These are phyloP conservation scores for Netelia virgata DNA, from an alignment of 2,888 invertebrate genomes.

Conservation along the genomic window DNA sequence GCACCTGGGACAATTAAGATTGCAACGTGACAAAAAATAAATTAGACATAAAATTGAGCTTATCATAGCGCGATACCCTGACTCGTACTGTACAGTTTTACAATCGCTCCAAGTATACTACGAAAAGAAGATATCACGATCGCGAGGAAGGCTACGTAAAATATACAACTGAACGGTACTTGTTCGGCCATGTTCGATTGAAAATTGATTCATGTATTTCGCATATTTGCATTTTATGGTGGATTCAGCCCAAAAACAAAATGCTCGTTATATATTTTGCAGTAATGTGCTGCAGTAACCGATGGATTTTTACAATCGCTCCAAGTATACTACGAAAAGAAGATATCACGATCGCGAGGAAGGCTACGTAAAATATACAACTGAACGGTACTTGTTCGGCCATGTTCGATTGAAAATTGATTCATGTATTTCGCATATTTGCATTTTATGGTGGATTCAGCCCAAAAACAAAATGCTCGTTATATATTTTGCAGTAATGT, in stretches of 20 bases:
- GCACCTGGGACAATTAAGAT: slow-evolving; percentile 70
- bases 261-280: slow-evolving; percentile 23
- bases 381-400: slow-evolving; percentile 17
- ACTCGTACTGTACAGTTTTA: slow-evolving; percentile 68
- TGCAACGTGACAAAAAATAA: slow-evolving; percentile 65
- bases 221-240: slow-evolving; percentile 6
- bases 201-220: slow-evolving; percentile 23
- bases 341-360: slow-evolving; percentile 33
- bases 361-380: slow-evolving; percentile 41
- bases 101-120: slow-evolving; percentile 57
- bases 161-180: slow-evolving; percentile 11
- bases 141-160: slow-evolving; percentile 49
- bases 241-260: slow-evolving; percentile 7
- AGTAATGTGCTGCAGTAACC: slow-evolving; percentile 26
- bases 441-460: not conserved
- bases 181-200: slow-evolving; percentile 27
- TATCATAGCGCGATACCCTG: slow-evolving; percentile 68
- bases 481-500: slow-evolving; percentile 18
- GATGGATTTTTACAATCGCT: slow-evolving; percentile 60
- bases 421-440: slow-evolving; percentile 23
- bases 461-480: slow-evolving; percentile 19
- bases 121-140: slow-evolving; percentile 23
- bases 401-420: slow-evolving; percentile 30
- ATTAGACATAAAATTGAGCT: slow-evolving; percentile 66
- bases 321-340: slow-evolving; percentile 35